Evolutionary conservation across 1,140 invertebrate species (phyloP).

Genomic region (Drosophila pectinifera): DNA sequence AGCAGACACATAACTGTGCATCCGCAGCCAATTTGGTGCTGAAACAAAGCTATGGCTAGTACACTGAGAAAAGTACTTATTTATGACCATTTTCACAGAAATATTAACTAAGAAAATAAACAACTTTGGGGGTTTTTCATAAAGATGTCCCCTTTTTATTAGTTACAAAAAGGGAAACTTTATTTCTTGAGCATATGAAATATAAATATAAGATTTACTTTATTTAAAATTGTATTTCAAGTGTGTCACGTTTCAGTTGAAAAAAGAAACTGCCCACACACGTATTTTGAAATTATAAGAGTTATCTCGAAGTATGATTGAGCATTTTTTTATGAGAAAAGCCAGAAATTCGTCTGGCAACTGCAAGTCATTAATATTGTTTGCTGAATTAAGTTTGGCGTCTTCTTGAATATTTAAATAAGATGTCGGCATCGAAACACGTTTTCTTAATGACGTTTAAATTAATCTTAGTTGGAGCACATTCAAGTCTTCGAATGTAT

Average conservation of each 20-base stretch:
- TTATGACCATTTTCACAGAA: too few relatives aligned
- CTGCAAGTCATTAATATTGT: not conserved
- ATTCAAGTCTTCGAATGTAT: conserved; percentile 7
- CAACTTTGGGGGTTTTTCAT: too few relatives aligned
- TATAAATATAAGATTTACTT: too few relatives aligned
- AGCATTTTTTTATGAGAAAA: conserved; percentile 5
- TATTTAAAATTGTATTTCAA: not conserved
- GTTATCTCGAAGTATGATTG: not conserved
- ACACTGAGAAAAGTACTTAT: too few relatives aligned
- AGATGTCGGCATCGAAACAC: conserved; percentile 12
- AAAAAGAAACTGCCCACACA: conserved; percentile 5
- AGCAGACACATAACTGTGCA: conserved; percentile 27
- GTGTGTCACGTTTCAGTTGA: not conserved
- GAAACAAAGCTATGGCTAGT: not conserved
- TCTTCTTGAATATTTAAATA: conserved; percentile 14
- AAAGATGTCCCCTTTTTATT: too few relatives aligned
- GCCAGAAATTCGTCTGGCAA: not conserved
- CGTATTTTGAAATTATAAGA: not conserved
- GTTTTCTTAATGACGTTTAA: conserved; percentile 22
- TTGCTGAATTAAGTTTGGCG: not conserved
- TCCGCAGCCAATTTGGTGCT: conserved; percentile 31
- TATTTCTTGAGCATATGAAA: too few relatives aligned
- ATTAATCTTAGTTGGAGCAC: conserved; percentile 20
- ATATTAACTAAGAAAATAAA: too few relatives aligned
- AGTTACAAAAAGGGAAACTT: too few relatives aligned